Conservation (phyloP, 53 echinoderm and acorn worm species). For the Actinopyga echinites region DNA sequence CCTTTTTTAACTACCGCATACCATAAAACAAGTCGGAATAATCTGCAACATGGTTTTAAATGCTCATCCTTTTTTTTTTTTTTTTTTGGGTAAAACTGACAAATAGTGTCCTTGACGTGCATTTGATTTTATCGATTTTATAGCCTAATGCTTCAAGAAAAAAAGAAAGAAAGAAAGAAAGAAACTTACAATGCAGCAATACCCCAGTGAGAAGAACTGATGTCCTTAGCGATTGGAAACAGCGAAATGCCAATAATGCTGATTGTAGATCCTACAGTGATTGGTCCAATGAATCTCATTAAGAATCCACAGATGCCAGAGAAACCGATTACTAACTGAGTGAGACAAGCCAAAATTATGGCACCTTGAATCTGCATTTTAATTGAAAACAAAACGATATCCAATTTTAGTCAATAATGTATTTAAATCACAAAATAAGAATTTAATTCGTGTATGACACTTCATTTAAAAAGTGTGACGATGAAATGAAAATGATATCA, state of each 20-base stretch:
- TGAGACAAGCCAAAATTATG: slow-evolving; percentile 70
- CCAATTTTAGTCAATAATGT: neutral
- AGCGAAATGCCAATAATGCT: slow-evolving; percentile 81
- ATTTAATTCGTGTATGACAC: no score
- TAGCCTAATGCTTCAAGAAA: no score
- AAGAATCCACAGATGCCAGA: slow-evolving; percentile 81
- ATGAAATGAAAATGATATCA: no score
- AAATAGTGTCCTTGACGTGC: no score
- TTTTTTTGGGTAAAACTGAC: no score
- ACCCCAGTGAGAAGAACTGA: slow-evolving; percentile 75
- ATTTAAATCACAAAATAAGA: neutral
- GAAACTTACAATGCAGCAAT: slow-evolving; percentile 80
- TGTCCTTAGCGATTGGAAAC: slow-evolving; percentile 51
- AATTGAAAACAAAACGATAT: neutral
- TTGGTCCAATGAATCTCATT: slow-evolving; percentile 85
- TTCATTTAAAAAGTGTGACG: no score
- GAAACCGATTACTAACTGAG: slow-evolving; percentile 84
- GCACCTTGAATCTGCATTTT: slow-evolving; percentile 79
- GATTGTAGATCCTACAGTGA: slow-evolving; percentile 82
- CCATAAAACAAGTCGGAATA: no score
- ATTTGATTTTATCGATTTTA: no score
- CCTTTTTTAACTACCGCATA: no score
- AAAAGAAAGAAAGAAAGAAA: no score
- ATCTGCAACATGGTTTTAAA: no score
- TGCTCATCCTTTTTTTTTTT: no score